These are phyloP conservation scores for Pterocles orientalis DNA, from an alignment of 2,113 vertebrate genomes.

Conservation along the genomic window DNA sequence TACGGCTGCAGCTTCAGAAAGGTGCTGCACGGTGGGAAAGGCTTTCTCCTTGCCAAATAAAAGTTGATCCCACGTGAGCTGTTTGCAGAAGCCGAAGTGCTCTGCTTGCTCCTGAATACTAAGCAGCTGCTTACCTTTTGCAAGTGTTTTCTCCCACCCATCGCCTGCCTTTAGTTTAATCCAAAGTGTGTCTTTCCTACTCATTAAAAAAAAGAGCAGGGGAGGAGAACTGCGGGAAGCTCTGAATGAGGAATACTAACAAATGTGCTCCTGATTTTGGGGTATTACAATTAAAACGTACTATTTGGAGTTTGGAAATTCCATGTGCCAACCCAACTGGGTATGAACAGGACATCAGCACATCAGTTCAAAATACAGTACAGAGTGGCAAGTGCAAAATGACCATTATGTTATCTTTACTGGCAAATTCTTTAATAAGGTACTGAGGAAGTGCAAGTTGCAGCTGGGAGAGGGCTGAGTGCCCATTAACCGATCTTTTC, in stretches of 20 bases:
- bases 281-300: neutral
- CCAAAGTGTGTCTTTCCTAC: neutral
- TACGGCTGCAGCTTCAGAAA: neutral
- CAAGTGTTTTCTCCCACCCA: neutral
- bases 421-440: neutral
- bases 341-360: accelerated
- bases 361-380: neutral
- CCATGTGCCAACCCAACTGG: neutral
- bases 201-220: accelerated
- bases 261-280: neutral
- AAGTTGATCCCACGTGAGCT: neutral
- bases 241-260: neutral
- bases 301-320: neutral
- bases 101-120: neutral
- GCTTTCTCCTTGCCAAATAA: neutral
- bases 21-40: neutral
- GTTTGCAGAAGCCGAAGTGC: neutral
- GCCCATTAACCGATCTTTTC: neutral
- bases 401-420: neutral
- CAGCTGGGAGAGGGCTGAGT: neutral
- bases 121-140: neutral
- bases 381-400: neutral
- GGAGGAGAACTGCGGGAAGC: neutral
- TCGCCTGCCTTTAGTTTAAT: neutral
- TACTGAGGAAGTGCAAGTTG: neutral